Evolutionary conservation across 2,797 vertebrate species (phyloP).

Genomic region (Sus cebifrons): DNA sequence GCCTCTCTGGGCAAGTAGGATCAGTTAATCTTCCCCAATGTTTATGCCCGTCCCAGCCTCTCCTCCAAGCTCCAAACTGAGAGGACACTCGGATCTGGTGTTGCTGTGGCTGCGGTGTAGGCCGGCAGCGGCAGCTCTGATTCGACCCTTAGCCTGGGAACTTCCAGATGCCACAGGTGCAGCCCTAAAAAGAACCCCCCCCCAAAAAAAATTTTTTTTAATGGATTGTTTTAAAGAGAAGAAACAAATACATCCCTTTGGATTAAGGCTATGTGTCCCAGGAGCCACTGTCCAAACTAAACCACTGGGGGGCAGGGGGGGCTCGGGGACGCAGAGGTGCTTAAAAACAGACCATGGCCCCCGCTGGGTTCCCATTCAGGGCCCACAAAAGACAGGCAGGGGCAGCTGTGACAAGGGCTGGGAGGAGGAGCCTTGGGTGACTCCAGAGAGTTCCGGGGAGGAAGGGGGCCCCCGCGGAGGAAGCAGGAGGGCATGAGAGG

Average conservation of each 20-base stretch:
- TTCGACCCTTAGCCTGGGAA: too few relatives aligned
- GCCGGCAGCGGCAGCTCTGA: too few relatives aligned
- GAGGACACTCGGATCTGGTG: too few relatives aligned
- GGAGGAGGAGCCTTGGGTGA: too few relatives aligned
- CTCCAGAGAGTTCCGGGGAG: too few relatives aligned
- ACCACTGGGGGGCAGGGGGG: accelerated
- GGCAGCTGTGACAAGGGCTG: too few relatives aligned
- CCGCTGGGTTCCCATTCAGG: neutral
- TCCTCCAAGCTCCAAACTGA: too few relatives aligned
- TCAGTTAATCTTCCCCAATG: neutral
- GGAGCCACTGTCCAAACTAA: neutral
- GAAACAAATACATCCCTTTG: neutral
- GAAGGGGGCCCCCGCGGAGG: neutral
- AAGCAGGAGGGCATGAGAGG: neutral
- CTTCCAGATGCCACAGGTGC: too few relatives aligned
- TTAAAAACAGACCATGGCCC: neutral
- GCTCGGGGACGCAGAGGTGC: too few relatives aligned
- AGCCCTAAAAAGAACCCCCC: too few relatives aligned
- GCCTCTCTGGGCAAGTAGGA: neutral
- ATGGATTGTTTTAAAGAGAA: neutral
- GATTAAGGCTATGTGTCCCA: neutral
- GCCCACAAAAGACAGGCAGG: neutral
- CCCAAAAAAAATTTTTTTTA: neutral
- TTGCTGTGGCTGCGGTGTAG: too few relatives aligned
- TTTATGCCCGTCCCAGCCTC: accelerated